phyloP scores from a whole-genome alignment of 2,888 invertebrate species.

The Dryadula phaetusa region DNA sequence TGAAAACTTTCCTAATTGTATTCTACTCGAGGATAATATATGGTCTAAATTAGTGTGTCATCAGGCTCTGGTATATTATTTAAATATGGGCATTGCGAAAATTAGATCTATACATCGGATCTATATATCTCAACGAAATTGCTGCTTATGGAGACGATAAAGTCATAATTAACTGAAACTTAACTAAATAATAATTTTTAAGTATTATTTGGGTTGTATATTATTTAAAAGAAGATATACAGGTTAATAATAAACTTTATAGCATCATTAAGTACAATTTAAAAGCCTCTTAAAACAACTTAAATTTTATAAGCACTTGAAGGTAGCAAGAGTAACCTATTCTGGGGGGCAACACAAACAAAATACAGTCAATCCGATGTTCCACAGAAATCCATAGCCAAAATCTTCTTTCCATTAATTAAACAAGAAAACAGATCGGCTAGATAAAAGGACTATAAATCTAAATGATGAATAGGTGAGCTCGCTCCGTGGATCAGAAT shows the following conservation, averaged over 20 bases:
- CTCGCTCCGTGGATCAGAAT: conserved; percentile 41
- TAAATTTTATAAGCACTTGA: too few relatives aligned
- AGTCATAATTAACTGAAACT: too few relatives aligned
- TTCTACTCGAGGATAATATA: conserved; percentile 1
- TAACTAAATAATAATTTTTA: too few relatives aligned
- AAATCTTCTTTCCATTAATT: conserved; percentile 78
- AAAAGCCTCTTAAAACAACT: too few relatives aligned
- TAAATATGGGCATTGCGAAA: not conserved
- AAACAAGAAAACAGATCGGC: conserved; percentile 80
- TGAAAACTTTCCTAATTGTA: conserved; percentile 25
- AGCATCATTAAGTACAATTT: too few relatives aligned
- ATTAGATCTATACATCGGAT: too few relatives aligned
- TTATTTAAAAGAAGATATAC: too few relatives aligned
- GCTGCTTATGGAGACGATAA: too few relatives aligned
- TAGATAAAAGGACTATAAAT: conserved; percentile 81
- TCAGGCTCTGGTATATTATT: not conserved
- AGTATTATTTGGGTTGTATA: too few relatives aligned
- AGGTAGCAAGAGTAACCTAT: too few relatives aligned
- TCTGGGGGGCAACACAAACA: not conserved
- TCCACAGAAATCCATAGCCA: conserved; percentile 47
- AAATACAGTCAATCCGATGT: conserved; percentile 16
- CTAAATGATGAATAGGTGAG: conserved; percentile 81
- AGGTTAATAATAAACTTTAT: too few relatives aligned
- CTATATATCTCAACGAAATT: too few relatives aligned
- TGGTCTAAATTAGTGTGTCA: not conserved